phyloP scores from a whole-genome alignment of 1,140 invertebrate genomes.

The Nymphalis io region DNA sequence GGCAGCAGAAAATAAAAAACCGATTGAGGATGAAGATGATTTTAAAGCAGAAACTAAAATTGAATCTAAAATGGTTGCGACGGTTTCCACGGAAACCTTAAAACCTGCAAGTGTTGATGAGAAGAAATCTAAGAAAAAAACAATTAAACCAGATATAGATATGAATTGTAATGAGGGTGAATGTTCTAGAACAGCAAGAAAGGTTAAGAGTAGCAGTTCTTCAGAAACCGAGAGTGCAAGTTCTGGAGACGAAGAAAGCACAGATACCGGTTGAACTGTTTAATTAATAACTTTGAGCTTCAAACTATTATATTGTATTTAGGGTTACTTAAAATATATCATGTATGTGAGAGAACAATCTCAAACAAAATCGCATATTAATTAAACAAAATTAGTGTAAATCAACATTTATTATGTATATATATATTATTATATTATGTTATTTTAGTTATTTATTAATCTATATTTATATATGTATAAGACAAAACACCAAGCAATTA shows the following conservation, averaged over 20 bases:
- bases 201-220: conserved; percentile 63
- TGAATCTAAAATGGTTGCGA: conserved; percentile 75
- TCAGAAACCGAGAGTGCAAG: conserved; percentile 73
- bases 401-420: no score
- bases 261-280: conserved; percentile 63
- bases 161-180: conserved; percentile 42
- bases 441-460: no score
- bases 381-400: no score
- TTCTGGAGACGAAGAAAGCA: conserved; percentile 70
- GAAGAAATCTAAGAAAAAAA: conserved; percentile 60
- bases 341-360: no score
- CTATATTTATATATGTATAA: no score
- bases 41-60: conserved; percentile 48
- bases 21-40: conserved; percentile 80
- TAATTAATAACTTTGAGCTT: background rate
- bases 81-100: conserved; percentile 77
- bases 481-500: no score
- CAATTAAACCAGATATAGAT: conserved; percentile 38
- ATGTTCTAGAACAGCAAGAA: conserved; percentile 28
- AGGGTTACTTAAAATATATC: background rate
- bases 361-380: no score
- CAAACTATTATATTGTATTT: background rate
- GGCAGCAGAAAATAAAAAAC: conserved; percentile 82
- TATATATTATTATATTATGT: no score
- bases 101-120: conserved; percentile 66